Evolutionary conservation across 2,797 vertebrate species (phyloP), one percentile per base, ranked within the genome.

Genomic region (Remorina albescens): DNA sequence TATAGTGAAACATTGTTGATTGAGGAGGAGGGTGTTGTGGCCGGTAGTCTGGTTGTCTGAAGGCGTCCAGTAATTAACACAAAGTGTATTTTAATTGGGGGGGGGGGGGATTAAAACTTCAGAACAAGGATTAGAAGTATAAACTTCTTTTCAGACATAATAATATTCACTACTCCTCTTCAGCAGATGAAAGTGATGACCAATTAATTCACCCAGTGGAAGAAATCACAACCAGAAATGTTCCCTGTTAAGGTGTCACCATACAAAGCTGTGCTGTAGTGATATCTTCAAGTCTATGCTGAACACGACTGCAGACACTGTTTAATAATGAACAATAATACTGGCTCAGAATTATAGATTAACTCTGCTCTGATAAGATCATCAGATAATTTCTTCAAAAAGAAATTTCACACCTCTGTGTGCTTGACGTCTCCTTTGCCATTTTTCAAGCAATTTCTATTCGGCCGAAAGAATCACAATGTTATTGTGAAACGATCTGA

Each of bases 261-360:
- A 18, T 65, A 42, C 28, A 71, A 74, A 69, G 44, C 28, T 44
- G 54, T 18, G 44, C 28, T 44, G 54, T 18, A 5, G 44, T 60
- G 23, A 44, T 65, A 55, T 26, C 18, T 61, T 50, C 59, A 11
- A 49, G 54, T 67, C 65, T 60, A 50, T 36, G 23, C 65, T 71
- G 39, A 67, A 64, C 47, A 69, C 2, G 13, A 41, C 62, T 51
- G n/a, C 62, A 71, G 36, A 73, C 13, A 3, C 28, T 51, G 51
- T 74, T 83, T 58, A 56, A 75, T 78, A 75, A 78, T 75, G 39
- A 72, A 76, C 61, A 77, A 49, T 63, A 72, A 76, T 13, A 64
- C 34, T 42, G 15, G 37, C 49, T 73, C 37, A 61, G 44, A 37
- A 62, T 51, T 37, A 59, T 34, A 82, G 67, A 71, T 39, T 46